These are phyloP conservation scores for Yponomeuta sedellus DNA, from an alignment of 2,888 invertebrate genomes.

Conservation along the genomic window DNA sequence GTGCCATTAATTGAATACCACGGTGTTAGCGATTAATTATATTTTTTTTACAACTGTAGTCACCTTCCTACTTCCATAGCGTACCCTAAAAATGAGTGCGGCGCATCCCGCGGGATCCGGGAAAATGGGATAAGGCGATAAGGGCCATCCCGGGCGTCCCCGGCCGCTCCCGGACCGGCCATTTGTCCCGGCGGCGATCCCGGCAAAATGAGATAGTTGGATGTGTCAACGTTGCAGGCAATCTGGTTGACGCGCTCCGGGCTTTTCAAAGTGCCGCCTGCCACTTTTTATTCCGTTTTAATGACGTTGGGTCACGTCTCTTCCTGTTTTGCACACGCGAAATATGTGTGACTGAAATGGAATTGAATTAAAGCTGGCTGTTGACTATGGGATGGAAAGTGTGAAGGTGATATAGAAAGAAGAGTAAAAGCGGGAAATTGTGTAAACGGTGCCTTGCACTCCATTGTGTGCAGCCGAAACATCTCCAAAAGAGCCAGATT, in stretches of 20 bases:
- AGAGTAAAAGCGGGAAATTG: too few relatives aligned
- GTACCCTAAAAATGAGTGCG: background rate
- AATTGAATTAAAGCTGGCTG: too few relatives aligned
- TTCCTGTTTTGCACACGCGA: too few relatives aligned
- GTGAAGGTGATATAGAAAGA: too few relatives aligned
- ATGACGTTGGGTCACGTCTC: too few relatives aligned
- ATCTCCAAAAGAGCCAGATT: too few relatives aligned
- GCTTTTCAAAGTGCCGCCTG: background rate
- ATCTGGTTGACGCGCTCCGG: background rate
- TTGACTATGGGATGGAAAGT: too few relatives aligned
- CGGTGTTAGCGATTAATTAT: too few relatives aligned
- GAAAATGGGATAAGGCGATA: constrained; percentile 1
- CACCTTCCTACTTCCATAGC: background rate
- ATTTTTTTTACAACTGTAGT: background rate
- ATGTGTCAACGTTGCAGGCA: constrained; percentile 2
- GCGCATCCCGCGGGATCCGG: background rate
- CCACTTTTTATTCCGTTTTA: background rate
- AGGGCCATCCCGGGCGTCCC: background rate
- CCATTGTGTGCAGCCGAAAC: too few relatives aligned
- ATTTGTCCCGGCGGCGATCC: background rate
- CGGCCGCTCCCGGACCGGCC: background rate
- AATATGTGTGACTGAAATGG: too few relatives aligned
- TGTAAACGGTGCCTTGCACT: too few relatives aligned
- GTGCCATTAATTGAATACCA: too few relatives aligned
- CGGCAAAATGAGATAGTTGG: background rate